phyloP scores from a whole-genome alignment of 2,888 invertebrate species.

The Invenusta paracnida region DNA sequence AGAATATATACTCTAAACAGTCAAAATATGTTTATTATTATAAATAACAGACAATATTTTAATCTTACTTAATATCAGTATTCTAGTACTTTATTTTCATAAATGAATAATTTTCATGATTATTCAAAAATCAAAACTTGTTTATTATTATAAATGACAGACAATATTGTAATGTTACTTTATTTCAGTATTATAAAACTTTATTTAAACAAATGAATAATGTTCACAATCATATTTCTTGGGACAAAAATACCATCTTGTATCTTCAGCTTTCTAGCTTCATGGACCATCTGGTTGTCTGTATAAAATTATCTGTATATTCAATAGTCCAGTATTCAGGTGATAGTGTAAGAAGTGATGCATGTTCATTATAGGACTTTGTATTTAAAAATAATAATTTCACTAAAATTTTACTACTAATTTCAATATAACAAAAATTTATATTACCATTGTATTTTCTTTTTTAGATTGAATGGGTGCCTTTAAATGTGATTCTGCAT shows the following conservation, averaged over 20 bases:
- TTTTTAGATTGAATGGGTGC: background rate
- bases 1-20: background rate
- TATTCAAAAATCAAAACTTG: too few relatives aligned
- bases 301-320: background rate
- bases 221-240: background rate
- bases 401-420: too few relatives aligned
- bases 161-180: background rate
- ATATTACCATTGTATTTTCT: background rate
- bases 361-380: background rate
- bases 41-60: too few relatives aligned
- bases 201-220: background rate
- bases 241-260: too few relatives aligned
- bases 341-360: background rate
- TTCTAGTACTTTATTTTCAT: too few relatives aligned
- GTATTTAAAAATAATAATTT: background rate
- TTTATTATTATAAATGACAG: background rate
- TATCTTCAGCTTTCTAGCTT: too few relatives aligned
- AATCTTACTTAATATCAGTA: too few relatives aligned
- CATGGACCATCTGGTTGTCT: background rate
- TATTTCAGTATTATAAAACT: background rate
- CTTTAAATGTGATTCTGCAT: too few relatives aligned
- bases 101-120: too few relatives aligned
- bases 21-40: background rate
- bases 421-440: background rate
- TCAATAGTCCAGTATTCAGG: background rate